Conservation (phyloP, 1,140 invertebrate species). For the Meloidogyne exigua region DNA sequence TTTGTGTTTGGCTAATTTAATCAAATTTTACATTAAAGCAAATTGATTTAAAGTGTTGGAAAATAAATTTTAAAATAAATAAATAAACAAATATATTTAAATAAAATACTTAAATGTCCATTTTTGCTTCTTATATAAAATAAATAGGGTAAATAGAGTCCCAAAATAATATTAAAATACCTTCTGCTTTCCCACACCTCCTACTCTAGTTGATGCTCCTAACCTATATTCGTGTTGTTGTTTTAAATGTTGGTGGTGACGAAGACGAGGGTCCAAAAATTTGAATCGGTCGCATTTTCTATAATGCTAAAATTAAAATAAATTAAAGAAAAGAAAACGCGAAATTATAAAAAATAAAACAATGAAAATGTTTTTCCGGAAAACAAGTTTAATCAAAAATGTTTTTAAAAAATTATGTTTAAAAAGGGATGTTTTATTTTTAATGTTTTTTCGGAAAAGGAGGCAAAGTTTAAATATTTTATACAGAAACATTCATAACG, state of each 20-base stretch:
- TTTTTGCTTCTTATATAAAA: not conserved
- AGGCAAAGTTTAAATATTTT: too few species aligned
- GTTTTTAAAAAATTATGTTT: not conserved
- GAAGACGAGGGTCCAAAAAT: slow-evolving; percentile 20
- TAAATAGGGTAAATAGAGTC: not conserved
- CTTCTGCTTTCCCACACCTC: not conserved
- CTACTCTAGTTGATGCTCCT: slow-evolving; percentile 18
- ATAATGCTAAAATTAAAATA: slow-evolving; percentile 11
- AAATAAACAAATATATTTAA: not conserved
- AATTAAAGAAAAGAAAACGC: not conserved
- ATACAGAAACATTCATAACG: not conserved
- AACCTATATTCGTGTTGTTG: slow-evolving; percentile 11
- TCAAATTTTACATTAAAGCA: not conserved
- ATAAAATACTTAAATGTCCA: not conserved
- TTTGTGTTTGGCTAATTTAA: not conserved
- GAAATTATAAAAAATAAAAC: not conserved
- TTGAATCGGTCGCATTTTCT: slow-evolving; percentile 25
- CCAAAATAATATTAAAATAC: not conserved
- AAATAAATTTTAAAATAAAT: not conserved
- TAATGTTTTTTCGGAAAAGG: too few species aligned
- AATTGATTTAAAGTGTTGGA: not conserved
- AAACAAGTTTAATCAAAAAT: not conserved
- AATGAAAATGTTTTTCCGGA: not conserved
- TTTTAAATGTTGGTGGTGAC: slow-evolving; percentile 20
- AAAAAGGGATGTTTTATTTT: too few species aligned